These are phyloP conservation scores for Tipula lateralis DNA, from an alignment of 2,888 invertebrate genomes.

Conservation along the genomic window DNA sequence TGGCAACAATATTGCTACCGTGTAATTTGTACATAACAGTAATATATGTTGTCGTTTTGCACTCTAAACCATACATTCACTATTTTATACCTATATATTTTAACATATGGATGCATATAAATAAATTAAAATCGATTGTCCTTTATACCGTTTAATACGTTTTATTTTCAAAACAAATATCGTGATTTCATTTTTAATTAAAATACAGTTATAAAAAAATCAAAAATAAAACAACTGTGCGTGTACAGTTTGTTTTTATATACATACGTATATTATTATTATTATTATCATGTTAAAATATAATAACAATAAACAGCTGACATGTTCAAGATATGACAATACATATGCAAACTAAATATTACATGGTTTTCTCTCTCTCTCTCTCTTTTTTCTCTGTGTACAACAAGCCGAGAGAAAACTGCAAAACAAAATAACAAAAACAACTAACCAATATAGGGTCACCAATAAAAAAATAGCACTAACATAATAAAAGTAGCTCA, in stretches of 20 bases:
- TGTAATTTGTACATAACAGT: background rate
- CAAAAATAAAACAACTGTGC: background rate
- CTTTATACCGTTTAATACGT: background rate
- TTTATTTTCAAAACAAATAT: background rate
- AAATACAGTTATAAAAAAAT: background rate
- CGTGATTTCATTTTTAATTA: slow-evolving; percentile 5
- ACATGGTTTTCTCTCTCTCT: background rate
- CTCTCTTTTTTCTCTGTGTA: no score
- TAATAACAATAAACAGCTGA: slow-evolving; percentile 24
- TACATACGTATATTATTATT: no score
- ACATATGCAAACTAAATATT: background rate
- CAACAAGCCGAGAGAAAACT: background rate
- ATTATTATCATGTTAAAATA: background rate
- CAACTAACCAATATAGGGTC: background rate
- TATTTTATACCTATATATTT: background rate
- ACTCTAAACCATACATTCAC: background rate
- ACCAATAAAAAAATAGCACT: background rate
- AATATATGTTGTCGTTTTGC: background rate
- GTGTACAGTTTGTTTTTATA: background rate
- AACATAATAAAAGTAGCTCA: background rate
- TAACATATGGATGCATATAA: background rate
- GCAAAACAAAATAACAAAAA: background rate
- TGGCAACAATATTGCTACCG: background rate
- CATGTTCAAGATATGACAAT: background rate
- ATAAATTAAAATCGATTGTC: background rate